These are phyloP conservation scores for Pygoscelis adeliae DNA, from an alignment of 2,113 vertebrate genomes.

Conservation along the genomic window DNA sequence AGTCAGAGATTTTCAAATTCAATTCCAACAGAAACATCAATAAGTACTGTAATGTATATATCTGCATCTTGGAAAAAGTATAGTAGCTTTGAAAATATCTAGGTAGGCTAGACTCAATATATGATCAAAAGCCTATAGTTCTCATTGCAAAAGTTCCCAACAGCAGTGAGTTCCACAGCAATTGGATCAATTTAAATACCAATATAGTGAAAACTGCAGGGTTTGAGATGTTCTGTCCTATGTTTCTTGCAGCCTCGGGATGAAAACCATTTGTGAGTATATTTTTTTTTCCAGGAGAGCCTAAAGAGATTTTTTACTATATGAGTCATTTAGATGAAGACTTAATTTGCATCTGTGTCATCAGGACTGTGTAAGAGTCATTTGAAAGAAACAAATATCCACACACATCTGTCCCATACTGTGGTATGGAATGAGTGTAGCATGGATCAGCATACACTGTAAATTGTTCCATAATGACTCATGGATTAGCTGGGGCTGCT, in stretches of 20 bases:
- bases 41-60: background rate
- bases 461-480: conserved; percentile 10
- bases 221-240: background rate
- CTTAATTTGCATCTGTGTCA: background rate
- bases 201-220: background rate
- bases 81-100: background rate
- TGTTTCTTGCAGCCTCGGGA: background rate
- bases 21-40: conserved; percentile 45
- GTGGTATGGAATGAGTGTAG: background rate
- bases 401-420: background rate
- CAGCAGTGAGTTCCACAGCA: background rate
- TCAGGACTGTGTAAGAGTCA: background rate
- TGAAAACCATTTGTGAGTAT: background rate
- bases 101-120: background rate
- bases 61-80: background rate
- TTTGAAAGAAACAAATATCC: background rate
- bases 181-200: background rate
- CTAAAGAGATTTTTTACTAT: background rate
- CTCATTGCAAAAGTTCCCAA: background rate
- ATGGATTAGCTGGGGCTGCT: background rate
- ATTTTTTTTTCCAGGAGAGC: background rate
- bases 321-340: background rate
- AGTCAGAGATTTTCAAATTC: background rate
- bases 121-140: background rate
- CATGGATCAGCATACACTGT: background rate